Evolutionary conservation across 2,797 vertebrate species (phyloP).

Genomic region (Enteromius radiatus): DNA sequence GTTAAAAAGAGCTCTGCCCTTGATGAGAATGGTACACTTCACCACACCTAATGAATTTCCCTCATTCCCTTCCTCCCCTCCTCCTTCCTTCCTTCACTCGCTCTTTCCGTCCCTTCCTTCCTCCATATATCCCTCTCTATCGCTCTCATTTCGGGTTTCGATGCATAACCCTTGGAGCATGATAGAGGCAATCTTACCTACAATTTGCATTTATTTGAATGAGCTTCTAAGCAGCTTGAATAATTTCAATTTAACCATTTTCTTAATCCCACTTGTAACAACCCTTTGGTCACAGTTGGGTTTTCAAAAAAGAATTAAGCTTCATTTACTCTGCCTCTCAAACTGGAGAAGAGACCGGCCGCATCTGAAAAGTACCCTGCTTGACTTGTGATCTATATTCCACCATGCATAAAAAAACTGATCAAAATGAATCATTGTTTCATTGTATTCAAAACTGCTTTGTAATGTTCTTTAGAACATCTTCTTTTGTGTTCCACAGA

Average conservation of each 20-base stretch:
- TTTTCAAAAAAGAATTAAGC: neutral
- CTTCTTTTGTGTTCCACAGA: neutral
- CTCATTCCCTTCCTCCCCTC: neutral
- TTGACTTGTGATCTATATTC: neutral
- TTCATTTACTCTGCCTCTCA: neutral
- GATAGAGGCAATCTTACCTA: conserved; percentile 5
- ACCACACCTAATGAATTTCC: conserved; percentile 41
- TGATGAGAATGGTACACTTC: conserved; percentile 39
- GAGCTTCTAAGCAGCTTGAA: neutral
- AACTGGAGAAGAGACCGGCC: neutral
- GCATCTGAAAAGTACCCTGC: neutral
- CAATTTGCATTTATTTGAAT: conserved; percentile 1
- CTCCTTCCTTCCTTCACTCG: neutral
- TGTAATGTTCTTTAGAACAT: neutral
- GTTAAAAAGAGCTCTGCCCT: conserved; percentile 43
- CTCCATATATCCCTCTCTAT: neutral
- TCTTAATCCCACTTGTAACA: neutral
- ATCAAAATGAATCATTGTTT: neutral
- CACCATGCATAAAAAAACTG: neutral
- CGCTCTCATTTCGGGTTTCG: neutral
- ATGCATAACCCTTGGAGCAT: conserved; percentile 11
- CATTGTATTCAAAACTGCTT: neutral
- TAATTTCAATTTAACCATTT: neutral
- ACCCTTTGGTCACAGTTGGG: neutral
- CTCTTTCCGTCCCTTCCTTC: neutral